phyloP scores from a whole-genome alignment of 2,888 invertebrate genomes.

The Mythimna lalbum region DNA sequence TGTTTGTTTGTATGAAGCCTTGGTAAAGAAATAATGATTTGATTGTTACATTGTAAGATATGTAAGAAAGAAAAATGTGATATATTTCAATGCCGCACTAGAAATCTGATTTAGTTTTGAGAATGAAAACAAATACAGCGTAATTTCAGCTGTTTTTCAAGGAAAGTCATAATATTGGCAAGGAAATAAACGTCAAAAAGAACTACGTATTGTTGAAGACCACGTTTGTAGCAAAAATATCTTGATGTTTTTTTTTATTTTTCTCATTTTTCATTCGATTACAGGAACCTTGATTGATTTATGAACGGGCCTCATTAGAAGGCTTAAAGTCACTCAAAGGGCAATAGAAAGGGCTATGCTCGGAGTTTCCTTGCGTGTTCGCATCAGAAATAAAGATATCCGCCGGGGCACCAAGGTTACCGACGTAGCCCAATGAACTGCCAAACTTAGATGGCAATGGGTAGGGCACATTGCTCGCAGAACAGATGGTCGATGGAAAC shows the following conservation, averaged over 20 bases:
- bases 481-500: too few species aligned
- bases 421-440: too few species aligned
- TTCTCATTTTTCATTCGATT: not conserved
- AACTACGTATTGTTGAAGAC: not conserved
- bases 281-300: not conserved
- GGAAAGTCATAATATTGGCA: not conserved
- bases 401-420: too few species aligned
- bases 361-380: too few species aligned
- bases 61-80: not conserved
- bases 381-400: too few species aligned
- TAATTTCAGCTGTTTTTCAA: conserved; percentile 13
- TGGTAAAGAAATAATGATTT: conserved; percentile 29
- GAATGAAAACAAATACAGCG: conserved; percentile 5
- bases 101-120: conserved; percentile 11
- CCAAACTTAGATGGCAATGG: too few species aligned
- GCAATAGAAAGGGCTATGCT: too few species aligned
- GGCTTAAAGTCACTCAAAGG: too few species aligned
- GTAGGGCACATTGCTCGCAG: too few species aligned
- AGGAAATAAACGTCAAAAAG: conserved; percentile 6
- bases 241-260: not conserved
- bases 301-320: too few species aligned
- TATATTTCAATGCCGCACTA: not conserved
- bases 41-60: conserved; percentile 10
- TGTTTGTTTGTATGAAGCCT: conserved; percentile 32
- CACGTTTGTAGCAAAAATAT: not conserved